Evolutionary conservation across 1,140 invertebrate genomes (phyloP).

Genomic region (Cryptotermes secundus): DNA sequence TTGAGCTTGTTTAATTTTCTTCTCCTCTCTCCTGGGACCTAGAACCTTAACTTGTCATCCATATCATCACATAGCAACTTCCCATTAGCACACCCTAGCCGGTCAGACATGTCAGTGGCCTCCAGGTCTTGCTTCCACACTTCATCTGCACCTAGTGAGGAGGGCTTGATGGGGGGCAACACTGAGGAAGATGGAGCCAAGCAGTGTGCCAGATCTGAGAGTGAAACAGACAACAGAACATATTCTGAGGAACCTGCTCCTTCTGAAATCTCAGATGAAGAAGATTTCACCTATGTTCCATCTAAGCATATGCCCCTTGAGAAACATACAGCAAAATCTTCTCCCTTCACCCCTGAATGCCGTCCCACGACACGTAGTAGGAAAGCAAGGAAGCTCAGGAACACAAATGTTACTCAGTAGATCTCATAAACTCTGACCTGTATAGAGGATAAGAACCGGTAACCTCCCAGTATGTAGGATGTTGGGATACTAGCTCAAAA

Average conservation of each 20-base stretch:
- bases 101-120: not conserved
- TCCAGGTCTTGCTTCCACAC: not conserved
- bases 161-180: not conserved
- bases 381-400: not conserved
- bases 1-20: constrained; percentile 27
- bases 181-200: not conserved
- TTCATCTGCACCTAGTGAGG: constrained; percentile 6
- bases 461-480: not conserved
- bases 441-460: not conserved
- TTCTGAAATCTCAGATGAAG: not conserved
- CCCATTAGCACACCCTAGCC: not conserved
- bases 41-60: constrained; percentile 21
- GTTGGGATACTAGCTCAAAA: not conserved
- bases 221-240: not conserved
- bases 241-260: not conserved
- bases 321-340: not conserved
- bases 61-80: constrained; percentile 15
- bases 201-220: not conserved
- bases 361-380: not conserved
- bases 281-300: not conserved
- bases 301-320: not conserved
- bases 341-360: not conserved
- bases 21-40: not conserved
- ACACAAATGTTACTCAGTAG: not conserved
- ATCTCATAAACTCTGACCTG: not conserved